Evolutionary conservation across 92 coral and sea anemone species (phyloP).

Genomic region (Palythoa grandiflora): DNA sequence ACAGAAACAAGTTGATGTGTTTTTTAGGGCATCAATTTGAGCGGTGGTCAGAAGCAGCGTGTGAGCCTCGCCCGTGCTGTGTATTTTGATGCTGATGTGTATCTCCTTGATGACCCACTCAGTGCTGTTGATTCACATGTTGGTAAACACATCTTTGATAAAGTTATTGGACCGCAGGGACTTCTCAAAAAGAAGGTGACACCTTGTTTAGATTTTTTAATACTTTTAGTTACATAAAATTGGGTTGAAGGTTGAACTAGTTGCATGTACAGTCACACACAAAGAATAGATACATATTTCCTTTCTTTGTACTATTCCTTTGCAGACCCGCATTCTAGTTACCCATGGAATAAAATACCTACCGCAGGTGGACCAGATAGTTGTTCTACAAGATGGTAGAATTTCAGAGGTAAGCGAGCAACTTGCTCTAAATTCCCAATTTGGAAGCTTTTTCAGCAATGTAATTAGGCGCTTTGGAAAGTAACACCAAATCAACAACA

Average conservation of each 20-base stretch:
- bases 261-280: too few species aligned
- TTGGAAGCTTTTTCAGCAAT: too few species aligned
- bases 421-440: too few species aligned
- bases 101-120: conserved; percentile 92
- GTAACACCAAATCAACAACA: too few species aligned
- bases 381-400: conserved; percentile 90
- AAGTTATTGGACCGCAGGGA: conserved; percentile 92
- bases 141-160: conserved; percentile 94
- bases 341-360: conserved; percentile 84
- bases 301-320: not conserved
- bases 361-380: conserved; percentile 96
- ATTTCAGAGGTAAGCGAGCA: conserved; percentile 85
- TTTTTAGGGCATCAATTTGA: conserved; percentile 84
- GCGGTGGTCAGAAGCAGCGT: conserved; percentile 98
- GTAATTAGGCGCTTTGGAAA: too few species aligned
- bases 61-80: conserved; percentile 94
- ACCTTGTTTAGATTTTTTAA: too few species aligned
- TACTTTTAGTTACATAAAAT: too few species aligned
- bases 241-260: too few species aligned
- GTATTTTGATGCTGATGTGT: conserved; percentile 91
- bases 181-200: conserved; percentile 82
- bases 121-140: conserved; percentile 98
- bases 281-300: too few species aligned
- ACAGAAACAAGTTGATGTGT: too few species aligned
- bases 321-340: conserved; percentile 91